Conservation (phyloP, 2,113 vertebrate genomes). For the Gobiocypris rarus region DNA sequence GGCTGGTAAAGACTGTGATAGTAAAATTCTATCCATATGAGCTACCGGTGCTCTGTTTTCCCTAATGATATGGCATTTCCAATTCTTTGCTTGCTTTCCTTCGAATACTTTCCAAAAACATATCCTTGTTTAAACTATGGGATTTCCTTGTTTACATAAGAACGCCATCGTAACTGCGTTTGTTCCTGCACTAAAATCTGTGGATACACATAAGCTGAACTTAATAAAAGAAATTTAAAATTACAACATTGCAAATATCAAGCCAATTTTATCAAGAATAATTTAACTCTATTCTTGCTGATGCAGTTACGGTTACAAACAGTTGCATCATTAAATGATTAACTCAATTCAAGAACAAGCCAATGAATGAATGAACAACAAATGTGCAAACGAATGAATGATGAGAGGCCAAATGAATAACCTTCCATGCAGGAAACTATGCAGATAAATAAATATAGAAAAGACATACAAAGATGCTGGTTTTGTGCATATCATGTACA, state of each 20-base stretch:
- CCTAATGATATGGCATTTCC: not conserved
- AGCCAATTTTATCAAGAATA: not conserved
- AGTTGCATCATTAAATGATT: not conserved
- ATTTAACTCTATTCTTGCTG: not conserved
- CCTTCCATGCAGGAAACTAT: not conserved
- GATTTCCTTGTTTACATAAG: constrained; percentile 30
- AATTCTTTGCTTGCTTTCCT: not conserved
- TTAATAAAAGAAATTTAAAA: not conserved
- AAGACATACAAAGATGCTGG: not conserved
- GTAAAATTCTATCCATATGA: too few relatives aligned
- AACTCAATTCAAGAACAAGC: not conserved
- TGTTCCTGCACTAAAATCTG: constrained; percentile 4
- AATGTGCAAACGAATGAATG: not conserved
- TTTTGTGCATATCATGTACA: constrained; percentile 30
- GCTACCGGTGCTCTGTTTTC: too few relatives aligned
- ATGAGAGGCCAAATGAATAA: not conserved
- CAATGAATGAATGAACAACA: not conserved
- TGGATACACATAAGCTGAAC: constrained; percentile 7
- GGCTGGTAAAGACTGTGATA: constrained; percentile 1
- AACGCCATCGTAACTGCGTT: not conserved
- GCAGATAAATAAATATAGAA: not conserved
- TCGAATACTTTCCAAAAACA: constrained; percentile 20
- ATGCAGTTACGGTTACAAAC: not conserved
- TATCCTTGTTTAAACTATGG: constrained; percentile 21
- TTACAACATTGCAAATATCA: not conserved